Evolutionary conservation across 2,797 vertebrate species (phyloP), one percentile per base, ranked within the genome.

Genomic region (Crocodylus rhombifer): DNA sequence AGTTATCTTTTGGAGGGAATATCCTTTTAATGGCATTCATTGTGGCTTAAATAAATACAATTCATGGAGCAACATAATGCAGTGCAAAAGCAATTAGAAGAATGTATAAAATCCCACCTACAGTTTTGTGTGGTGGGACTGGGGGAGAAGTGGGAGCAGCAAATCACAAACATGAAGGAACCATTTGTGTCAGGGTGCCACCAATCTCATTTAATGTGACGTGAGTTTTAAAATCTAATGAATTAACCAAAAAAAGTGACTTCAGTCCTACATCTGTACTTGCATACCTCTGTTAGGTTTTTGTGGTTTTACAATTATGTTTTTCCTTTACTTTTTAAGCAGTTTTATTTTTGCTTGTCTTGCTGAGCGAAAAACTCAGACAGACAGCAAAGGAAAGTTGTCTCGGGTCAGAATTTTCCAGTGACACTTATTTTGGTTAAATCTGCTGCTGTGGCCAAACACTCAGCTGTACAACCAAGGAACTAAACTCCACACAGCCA

Each of bases 91-190:
- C 92, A 95, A 97, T 90, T 81, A 82, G 58, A 97, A 85, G 95
- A 96, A 97, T 93, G 95, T 90, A 42, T 71, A 74, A 71, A 96
- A 95, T 95, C 91, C 95, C 94, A 82, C 94, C 92, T 94, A 92
- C 95, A 89, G 57, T 64, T 95, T 42, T 92, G 73, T 86, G 87
- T 87, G 56, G 94, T 92, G 73, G 80, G 86, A 84, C 60, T 64
- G 9, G 14, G 67, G 57, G 77, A 93, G 80, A 79, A 88, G 73
- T 18, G 51, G 89, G 30, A 89, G 94, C 93, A 95, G 71, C n/a
- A 21, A 88, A 28, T 80, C 85, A 77, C 71, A 0, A 1, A 18
- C 63, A 0, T 0, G 15, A 76, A 4, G 18, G 55, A 20, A 1
- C 20, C 93, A 14, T 33, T 21, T 51, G 63, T 84, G 82, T 78